Conservation (phyloP, 2,113 vertebrate genomes). For the Microcebus lehilahytsara region DNA sequence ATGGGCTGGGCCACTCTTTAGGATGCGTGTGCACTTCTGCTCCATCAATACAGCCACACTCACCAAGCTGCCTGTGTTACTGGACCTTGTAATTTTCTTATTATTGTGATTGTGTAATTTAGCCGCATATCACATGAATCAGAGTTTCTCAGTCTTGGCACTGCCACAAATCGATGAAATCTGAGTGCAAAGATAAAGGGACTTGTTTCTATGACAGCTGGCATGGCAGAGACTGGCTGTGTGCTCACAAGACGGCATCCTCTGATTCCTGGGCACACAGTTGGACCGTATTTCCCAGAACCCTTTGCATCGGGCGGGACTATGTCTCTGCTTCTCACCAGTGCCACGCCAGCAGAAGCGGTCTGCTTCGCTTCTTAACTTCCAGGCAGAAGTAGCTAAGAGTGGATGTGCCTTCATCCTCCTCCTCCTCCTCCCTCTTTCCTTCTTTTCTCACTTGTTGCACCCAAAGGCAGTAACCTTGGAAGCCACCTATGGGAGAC, state of each 20-base stretch:
- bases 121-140: background rate
- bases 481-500: background rate
- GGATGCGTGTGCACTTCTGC: too few species aligned
- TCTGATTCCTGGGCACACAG: background rate
- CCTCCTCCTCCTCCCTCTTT: background rate
- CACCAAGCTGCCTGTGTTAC: background rate
- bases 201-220: background rate
- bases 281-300: background rate
- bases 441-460: background rate
- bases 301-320: background rate
- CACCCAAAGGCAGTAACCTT: background rate
- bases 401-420: background rate
- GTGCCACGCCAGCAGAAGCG: background rate
- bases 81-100: background rate
- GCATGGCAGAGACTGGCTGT: background rate
- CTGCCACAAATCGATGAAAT: conserved; percentile 11
- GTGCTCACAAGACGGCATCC: background rate
- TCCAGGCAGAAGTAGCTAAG: background rate
- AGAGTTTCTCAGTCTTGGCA: conserved; percentile 6
- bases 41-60: background rate
- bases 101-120: conserved; percentile 7
- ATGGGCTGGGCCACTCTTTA: too few species aligned
- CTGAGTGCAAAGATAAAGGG: background rate
- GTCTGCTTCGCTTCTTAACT: background rate
- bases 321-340: background rate